phyloP scores from a whole-genome alignment of 2,797 vertebrate genomes.

The Dipus sagitta region DNA sequence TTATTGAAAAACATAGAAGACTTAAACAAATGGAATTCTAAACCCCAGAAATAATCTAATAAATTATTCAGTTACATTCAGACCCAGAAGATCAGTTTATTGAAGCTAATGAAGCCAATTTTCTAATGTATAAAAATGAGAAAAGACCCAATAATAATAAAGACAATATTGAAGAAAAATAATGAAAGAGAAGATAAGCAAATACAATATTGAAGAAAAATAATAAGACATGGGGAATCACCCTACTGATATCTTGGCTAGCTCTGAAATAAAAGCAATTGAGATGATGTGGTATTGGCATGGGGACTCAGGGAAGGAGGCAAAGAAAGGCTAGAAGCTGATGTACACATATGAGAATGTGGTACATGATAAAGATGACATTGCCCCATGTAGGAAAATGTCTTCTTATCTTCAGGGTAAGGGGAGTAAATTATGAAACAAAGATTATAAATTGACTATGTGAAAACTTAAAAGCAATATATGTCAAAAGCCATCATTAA shows the following conservation, averaged over 20 bases:
- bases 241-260: slow-evolving; percentile 30
- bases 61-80: slow-evolving; percentile 59
- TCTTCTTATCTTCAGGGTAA: background rate
- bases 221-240: slow-evolving; percentile 42
- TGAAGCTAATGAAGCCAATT: slow-evolving; percentile 66
- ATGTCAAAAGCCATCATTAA: background rate
- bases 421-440: background rate
- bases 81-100: slow-evolving; percentile 7
- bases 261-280: slow-evolving; percentile 30
- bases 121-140: slow-evolving; percentile 62
- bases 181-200: slow-evolving; percentile 56
- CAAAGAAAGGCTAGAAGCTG: background rate
- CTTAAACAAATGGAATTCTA: slow-evolving; percentile 58
- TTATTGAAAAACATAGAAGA: slow-evolving; percentile 57
- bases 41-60: background rate
- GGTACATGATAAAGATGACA: background rate
- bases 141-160: slow-evolving; percentile 63
- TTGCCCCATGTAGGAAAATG: background rate
- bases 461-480: slow-evolving; percentile 23
- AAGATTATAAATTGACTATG: background rate
- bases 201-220: slow-evolving; percentile 58
- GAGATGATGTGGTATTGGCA: background rate
- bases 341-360: background rate
- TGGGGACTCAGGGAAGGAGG: background rate
- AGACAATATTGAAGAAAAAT: slow-evolving; percentile 66